A percentile compares a stretch with the other conserved stretches of the same genome.
Conservation (phyloP, 2,113 vertebrate species). For the Psittacula cyanocephala region DNA sequence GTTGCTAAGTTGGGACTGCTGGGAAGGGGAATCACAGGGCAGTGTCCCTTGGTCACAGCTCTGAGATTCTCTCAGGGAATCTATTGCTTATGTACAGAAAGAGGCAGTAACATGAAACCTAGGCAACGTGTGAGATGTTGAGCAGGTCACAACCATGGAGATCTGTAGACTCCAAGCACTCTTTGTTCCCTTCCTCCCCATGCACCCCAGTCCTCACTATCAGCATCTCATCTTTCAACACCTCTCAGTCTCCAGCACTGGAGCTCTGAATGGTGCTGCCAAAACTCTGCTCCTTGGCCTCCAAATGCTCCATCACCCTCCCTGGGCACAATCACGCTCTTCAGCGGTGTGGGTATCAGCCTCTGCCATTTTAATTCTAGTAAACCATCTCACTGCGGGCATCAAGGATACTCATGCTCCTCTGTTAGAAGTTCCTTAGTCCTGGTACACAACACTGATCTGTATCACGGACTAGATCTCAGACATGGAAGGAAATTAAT, state of each 20-base stretch:
- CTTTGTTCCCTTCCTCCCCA: background rate
- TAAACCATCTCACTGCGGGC: background rate
- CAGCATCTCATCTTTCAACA: background rate
- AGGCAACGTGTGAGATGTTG: background rate
- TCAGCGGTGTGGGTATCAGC: background rate
- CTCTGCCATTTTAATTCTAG: background rate
- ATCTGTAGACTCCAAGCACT: background rate
- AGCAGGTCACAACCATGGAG: background rate
- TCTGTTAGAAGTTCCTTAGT: background rate
- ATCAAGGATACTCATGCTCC: background rate
- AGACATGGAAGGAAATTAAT: background rate
- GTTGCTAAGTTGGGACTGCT: background rate
- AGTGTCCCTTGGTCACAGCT: background rate
- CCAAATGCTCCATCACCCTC: fast-evolving
- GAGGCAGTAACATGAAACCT: background rate
- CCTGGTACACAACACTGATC: background rate
- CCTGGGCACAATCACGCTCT: background rate
- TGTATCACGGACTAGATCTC: background rate
- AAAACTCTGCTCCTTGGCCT: background rate
- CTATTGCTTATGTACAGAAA: background rate
- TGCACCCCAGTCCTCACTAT: background rate
- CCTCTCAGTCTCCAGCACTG: background rate
- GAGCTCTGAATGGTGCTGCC: background rate
- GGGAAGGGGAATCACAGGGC: background rate
- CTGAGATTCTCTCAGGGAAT: background rate